phyloP scores from a whole-genome alignment of 2,888 invertebrate species.

The Sphaerophoria rueppellii region DNA sequence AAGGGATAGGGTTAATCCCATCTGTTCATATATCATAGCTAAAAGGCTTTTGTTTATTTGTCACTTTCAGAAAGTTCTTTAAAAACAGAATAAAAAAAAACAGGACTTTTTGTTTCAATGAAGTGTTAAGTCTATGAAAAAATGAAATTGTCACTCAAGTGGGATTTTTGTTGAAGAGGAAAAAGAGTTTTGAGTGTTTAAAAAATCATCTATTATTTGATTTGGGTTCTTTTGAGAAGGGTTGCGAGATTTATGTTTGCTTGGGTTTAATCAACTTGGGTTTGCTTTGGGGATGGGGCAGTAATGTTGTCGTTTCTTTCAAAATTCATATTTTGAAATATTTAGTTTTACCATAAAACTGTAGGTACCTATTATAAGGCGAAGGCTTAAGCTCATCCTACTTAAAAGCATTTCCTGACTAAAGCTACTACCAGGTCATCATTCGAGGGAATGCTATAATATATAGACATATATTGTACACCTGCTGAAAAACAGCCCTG shows the following conservation, averaged over 20 bases:
- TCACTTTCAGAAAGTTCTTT: conserved; percentile 11
- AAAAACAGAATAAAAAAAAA: not conserved
- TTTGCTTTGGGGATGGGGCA: too few species aligned
- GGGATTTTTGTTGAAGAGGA: not conserved
- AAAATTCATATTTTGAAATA: too few species aligned
- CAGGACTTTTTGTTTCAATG: not conserved
- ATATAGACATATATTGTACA: too few species aligned
- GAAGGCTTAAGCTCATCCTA: too few species aligned
- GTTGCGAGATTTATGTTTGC: not conserved
- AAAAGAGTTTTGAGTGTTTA: conserved; percentile 6
- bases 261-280: too few species aligned
- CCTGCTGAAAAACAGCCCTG: too few species aligned
- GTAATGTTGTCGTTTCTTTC: too few species aligned
- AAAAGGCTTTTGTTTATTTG: conserved; percentile 31
- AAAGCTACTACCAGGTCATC: too few species aligned
- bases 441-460: too few species aligned
- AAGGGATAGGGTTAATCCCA: conserved; percentile 1
- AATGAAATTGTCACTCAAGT: conserved; percentile 15
- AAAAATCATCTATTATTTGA: not conserved
- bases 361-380: too few species aligned
- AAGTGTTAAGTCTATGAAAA: not conserved
- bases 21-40: conserved; percentile 20
- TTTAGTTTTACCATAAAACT: too few species aligned
- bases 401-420: too few species aligned
- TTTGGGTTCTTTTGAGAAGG: conserved; percentile 11